Conservation (phyloP, 2,113 vertebrate species). For the Apteryx owenii region DNA sequence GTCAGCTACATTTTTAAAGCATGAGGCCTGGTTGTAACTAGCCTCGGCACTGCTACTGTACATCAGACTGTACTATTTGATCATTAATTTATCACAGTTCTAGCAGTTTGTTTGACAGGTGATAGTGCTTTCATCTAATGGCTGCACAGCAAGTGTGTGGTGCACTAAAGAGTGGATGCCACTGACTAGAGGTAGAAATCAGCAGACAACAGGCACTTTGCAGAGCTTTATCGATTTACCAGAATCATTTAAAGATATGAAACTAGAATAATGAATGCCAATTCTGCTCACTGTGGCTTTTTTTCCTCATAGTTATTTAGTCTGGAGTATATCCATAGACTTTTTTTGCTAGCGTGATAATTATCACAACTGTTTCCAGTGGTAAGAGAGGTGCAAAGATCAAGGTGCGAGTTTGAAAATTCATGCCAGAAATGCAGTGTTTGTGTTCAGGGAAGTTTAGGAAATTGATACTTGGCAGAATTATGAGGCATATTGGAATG, state of each 20-base stretch:
- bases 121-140: constrained; percentile 91
- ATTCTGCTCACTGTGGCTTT: constrained; percentile 31
- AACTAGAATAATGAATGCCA: constrained; percentile 71
- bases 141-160: constrained; percentile 82
- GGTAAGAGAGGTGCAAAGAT: background rate
- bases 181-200: constrained; percentile 67
- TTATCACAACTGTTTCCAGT: background rate
- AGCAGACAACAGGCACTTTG: constrained; percentile 77
- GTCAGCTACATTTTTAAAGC: constrained; percentile 86
- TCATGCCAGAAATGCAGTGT: background rate
- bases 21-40: constrained; percentile 82
- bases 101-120: constrained; percentile 98
- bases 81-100: constrained; percentile 98
- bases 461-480: background rate
- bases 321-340: background rate
- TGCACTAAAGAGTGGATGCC: constrained; percentile 67
- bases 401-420: background rate
- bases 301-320: constrained; percentile 5
- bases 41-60: constrained; percentile 85
- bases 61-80: constrained; percentile 89
- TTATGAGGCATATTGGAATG: background rate
- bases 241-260: constrained; percentile 72
- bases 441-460: background rate
- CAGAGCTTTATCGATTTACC: constrained; percentile 76
- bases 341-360: background rate